Evolutionary conservation across 2,888 invertebrate genomes (phyloP).

Genomic region (Lithodes maja): DNA sequence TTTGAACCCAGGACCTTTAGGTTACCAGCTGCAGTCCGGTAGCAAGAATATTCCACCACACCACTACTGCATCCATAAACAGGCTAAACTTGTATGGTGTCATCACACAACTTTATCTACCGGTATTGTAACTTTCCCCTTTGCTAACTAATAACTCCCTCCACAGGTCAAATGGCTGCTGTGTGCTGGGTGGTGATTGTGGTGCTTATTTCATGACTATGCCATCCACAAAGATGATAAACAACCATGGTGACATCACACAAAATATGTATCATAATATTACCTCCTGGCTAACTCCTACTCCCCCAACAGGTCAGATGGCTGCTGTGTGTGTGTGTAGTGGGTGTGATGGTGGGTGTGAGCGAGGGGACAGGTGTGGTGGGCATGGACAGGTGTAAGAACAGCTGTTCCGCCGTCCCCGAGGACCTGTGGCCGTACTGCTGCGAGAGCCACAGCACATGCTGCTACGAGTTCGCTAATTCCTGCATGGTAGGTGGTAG

Average conservation of each 20-base stretch:
- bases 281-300: not conserved
- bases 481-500: constrained; percentile 48
- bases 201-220: too few species aligned
- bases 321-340: constrained; percentile 16
- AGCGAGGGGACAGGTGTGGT: not conserved
- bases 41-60: too few species aligned
- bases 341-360: not conserved
- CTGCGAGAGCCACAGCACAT: constrained; percentile 50
- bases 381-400: constrained; percentile 26
- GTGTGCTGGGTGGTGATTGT: too few species aligned
- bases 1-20: too few species aligned
- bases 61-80: too few species aligned
- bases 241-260: not conserved
- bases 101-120: too few species aligned
- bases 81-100: too few species aligned
- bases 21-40: too few species aligned
- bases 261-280: not conserved
- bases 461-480: constrained; percentile 54
- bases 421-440: constrained; percentile 60
- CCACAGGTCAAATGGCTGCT: too few species aligned
- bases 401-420: constrained; percentile 40
- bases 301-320: constrained; percentile 35
- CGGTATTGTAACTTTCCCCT: too few species aligned
- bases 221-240: too few species aligned
- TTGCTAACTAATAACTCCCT: too few species aligned